Percentiles rank a stretch among this genome's conserved stretches.
Evolutionary conservation across 2,797 vertebrate species (phyloP).

Genomic region (Myiotriccus ornatus): DNA sequence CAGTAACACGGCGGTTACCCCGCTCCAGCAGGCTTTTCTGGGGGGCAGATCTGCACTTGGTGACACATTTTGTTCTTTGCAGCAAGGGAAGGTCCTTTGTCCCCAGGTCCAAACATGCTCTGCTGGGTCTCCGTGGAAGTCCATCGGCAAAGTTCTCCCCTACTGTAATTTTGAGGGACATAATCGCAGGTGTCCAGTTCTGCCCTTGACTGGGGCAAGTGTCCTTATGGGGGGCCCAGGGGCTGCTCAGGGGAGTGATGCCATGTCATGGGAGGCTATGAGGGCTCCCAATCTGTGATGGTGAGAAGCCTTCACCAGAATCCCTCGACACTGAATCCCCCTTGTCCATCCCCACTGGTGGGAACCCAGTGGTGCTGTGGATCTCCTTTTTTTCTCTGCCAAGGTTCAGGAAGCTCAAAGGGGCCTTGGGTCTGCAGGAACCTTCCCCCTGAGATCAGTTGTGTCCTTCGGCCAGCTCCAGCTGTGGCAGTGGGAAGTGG

Average conservation of each 20-base stretch:
- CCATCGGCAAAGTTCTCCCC: background rate
- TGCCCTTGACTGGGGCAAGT: background rate
- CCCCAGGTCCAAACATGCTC: background rate
- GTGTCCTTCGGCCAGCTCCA: slow-evolving; percentile 5
- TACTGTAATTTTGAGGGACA: background rate
- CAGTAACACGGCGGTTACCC: background rate
- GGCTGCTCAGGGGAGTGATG: background rate
- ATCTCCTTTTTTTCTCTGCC: background rate
- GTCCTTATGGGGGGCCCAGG: fast-evolving
- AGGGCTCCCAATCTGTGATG: background rate
- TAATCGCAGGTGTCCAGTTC: background rate
- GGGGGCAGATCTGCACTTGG: background rate
- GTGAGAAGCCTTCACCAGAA: background rate
- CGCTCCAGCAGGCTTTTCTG: background rate
- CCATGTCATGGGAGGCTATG: background rate
- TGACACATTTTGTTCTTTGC: background rate
- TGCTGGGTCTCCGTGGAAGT: background rate
- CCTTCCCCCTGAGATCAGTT: background rate
- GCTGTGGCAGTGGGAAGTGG: background rate
- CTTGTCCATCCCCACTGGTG: background rate
- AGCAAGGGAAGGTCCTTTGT: background rate
- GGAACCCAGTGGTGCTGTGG: background rate
- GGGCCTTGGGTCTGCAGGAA: background rate
- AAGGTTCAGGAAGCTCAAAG: background rate
- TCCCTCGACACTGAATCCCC: background rate